Evolutionary conservation across 2,888 invertebrate species (phyloP).

Genomic region (Epinotia demarniana): DNA sequence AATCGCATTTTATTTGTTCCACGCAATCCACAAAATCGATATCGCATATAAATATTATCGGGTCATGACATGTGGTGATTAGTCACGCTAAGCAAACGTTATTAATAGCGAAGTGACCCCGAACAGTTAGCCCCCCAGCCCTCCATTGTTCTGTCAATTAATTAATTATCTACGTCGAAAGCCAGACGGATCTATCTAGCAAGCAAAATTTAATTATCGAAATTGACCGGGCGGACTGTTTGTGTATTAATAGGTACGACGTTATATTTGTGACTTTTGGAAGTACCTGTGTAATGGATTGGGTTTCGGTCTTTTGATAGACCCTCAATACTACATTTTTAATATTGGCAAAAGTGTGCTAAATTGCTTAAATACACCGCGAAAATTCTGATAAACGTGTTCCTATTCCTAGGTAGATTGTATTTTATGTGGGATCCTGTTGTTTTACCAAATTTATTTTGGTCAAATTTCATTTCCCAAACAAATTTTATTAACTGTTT

Average conservation of each 20-base stretch:
- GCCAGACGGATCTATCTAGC: conserved; percentile 55
- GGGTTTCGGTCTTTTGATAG: neutral
- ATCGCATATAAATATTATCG: conserved; percentile 46
- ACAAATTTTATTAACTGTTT: too few relatives aligned
- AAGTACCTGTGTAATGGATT: conserved; percentile 2
- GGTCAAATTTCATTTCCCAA: too few relatives aligned
- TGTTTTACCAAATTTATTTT: too few relatives aligned
- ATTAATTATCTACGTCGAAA: conserved; percentile 74
- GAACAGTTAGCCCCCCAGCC: conserved; percentile 50
- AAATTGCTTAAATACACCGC: too few relatives aligned
- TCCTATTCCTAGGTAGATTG: too few relatives aligned
- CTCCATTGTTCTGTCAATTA: conserved; percentile 73
- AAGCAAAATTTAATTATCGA: conserved; percentile 69
- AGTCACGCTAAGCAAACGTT: conserved; percentile 67
- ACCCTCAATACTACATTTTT: too few relatives aligned
- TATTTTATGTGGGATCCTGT: too few relatives aligned
- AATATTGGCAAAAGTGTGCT: too few relatives aligned
- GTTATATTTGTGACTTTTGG: neutral
- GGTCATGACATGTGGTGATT: conserved; percentile 62
- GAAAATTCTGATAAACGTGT: too few relatives aligned
- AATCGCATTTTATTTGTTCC: conserved; percentile 25
- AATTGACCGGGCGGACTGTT: conserved; percentile 62
- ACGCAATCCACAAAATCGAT: conserved; percentile 41
- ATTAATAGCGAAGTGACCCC: conserved; percentile 57
- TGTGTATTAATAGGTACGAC: conserved; percentile 13